Base-by-base conservation (phyloP, 1,140 invertebrate species). In the Dendroctonus ponderosae region DNA sequence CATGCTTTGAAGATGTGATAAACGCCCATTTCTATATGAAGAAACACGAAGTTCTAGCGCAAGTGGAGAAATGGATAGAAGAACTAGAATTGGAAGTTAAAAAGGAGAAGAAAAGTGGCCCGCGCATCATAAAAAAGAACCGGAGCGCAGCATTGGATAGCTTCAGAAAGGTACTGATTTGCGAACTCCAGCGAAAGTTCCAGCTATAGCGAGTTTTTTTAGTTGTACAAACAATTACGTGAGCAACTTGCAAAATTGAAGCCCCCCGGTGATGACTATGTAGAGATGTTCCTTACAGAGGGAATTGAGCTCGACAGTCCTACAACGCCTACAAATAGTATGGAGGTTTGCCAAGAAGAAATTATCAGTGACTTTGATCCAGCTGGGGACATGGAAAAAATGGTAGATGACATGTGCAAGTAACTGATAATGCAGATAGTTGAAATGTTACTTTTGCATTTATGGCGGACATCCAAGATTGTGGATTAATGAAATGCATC, bases 21-120 rank as follows among this genome's bases (percentile, higher is more conserved):
- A 89, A 93, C 69, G 89, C 91, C 51, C 95, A 97, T 80, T 97
- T 97, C 77, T 97, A 94, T 91, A 83, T 97, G 68, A 98, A 98
- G 78, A 86, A 92, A 40, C 86, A 94, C 71, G 93, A 97, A 80
- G 92, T 97, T 70, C 86, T 94, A 75, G 83, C 86, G 63, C 94
- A 96, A 79, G 88, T 95, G 65, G 90, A 95, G 75, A 85, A 87
- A 63, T 97, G 95, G 94, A 92, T 96, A 72, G 85, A 85, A 61
- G 93, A 97, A 72, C 43, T 71, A 8, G 69, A 70, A 62, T n/a
- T 46, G 49, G 66, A 70, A 44, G 44, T 51, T 5, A 66, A 62
- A 38, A 67, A 61, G 49, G 68, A 72, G 42, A 71, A 68, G 15
- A 68, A 71, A 48, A 63, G n/a, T 5, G 42, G 58, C 7, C 50